Conservation (phyloP, 2,888 invertebrate species). For the Chamaedrilus cognettii region DNA sequence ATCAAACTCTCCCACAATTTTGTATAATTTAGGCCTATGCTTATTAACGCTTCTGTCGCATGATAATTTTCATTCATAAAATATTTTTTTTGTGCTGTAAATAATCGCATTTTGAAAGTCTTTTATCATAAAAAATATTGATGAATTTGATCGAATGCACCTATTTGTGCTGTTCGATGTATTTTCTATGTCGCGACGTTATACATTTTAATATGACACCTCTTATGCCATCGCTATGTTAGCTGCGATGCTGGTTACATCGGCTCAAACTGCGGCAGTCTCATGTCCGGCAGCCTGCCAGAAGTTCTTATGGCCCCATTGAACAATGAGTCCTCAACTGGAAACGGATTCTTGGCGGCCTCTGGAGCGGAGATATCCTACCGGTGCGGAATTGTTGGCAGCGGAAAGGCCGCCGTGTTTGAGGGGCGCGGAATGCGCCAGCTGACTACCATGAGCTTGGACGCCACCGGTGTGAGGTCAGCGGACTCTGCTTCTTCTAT, state of each 20-base stretch:
- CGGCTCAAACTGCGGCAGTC: constrained; percentile 46
- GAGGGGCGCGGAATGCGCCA: constrained; percentile 48
- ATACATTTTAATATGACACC: too few relatives aligned
- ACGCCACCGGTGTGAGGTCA: constrained; percentile 53
- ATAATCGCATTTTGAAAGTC: too few relatives aligned
- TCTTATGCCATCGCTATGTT: too few relatives aligned
- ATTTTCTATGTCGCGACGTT: too few relatives aligned
- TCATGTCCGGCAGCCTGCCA: constrained; percentile 34
- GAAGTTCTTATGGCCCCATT: constrained; percentile 24
- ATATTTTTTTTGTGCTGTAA: too few relatives aligned
- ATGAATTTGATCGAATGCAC: too few relatives aligned
- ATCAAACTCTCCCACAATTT: too few relatives aligned
- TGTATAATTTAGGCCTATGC: too few relatives aligned
- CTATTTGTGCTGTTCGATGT: too few relatives aligned
- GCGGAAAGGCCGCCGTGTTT: constrained; percentile 57
- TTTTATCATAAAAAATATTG: too few relatives aligned
- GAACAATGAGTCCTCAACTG: constrained; percentile 3
- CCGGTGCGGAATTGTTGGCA: constrained; percentile 56
- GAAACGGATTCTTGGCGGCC: constrained; percentile 25
- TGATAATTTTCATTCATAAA: too few relatives aligned
- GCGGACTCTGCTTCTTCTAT: not conserved
- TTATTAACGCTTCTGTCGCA: too few relatives aligned
- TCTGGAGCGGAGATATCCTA: constrained; percentile 50
- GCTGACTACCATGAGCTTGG: constrained; percentile 52
- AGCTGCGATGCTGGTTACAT: constrained; percentile 59